A percentile compares a stretch with the other conserved stretches of the same genome.
phyloP scores from a whole-genome alignment of 2,113 vertebrate genomes.

The Laticauda laticaudata region DNA sequence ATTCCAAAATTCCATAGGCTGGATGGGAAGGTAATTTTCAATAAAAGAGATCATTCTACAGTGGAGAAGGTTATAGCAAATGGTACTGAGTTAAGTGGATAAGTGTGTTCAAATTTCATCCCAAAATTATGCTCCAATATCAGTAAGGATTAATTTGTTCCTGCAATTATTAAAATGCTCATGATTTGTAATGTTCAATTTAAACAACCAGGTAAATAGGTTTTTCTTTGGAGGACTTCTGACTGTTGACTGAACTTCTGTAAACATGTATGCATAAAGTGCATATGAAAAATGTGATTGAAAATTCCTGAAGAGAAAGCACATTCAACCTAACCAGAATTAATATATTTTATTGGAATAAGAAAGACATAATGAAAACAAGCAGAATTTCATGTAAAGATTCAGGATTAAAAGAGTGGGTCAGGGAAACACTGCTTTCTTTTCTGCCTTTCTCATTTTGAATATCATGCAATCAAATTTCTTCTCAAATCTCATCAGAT shows the following conservation, averaged over 20 bases:
- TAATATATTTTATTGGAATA: conserved; percentile 44
- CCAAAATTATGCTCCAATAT: neutral
- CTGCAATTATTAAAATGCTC: neutral
- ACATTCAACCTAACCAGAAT: conserved; percentile 51
- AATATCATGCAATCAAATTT: conserved; percentile 57
- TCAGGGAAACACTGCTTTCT: neutral
- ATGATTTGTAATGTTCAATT: neutral
- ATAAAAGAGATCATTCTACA: neutral
- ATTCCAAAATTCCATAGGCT: neutral
- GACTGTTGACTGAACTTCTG: conserved; percentile 15
- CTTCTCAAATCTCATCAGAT: conserved; percentile 60
- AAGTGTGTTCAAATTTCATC: neutral
- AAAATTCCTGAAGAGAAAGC: conserved; percentile 12
- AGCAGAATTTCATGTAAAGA: conserved; percentile 50
- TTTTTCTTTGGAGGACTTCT: neutral
- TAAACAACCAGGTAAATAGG: neutral
- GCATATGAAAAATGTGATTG: neutral
- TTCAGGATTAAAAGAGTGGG: conserved; percentile 30
- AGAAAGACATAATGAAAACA: conserved; percentile 42
- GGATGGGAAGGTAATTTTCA: neutral
- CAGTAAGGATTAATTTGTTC: neutral
- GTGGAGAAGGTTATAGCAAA: neutral
- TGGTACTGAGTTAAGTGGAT: neutral
- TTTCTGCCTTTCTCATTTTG: conserved; percentile 36
- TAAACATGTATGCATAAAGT: neutral